phyloP scores from a whole-genome alignment of 2,113 vertebrate genomes.

The Rhynchomys soricoides region DNA sequence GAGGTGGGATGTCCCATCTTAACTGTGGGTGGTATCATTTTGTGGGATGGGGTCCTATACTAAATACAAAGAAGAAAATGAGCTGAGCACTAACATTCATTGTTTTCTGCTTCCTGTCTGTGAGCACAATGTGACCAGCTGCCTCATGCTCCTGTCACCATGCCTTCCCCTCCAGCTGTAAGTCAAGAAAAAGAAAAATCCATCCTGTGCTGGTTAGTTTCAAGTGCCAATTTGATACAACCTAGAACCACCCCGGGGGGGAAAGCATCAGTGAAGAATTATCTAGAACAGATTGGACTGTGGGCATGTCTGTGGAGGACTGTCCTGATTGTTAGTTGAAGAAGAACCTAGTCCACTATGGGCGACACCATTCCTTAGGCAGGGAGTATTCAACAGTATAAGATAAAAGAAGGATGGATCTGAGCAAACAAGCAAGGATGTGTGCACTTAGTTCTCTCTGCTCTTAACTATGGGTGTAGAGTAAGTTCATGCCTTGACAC shows the following conservation, averaged over 20 bases:
- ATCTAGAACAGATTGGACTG: background rate
- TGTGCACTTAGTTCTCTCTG: background rate
- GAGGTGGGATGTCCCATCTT: background rate
- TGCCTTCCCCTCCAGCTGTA: background rate
- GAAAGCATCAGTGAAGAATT: background rate
- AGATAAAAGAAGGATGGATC: background rate
- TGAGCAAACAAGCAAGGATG: background rate
- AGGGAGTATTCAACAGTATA: background rate
- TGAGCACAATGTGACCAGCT: background rate
- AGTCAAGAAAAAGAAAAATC: background rate
- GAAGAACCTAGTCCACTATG: background rate
- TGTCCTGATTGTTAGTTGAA: background rate
- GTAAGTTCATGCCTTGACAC: background rate
- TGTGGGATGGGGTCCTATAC: background rate
- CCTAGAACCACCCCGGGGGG: no score
- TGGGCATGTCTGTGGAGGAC: background rate
- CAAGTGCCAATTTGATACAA: background rate
- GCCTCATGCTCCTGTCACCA: background rate
- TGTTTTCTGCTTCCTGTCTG: background rate
- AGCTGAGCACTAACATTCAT: background rate
- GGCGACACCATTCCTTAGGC: background rate
- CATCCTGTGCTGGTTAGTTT: background rate
- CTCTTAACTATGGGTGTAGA: background rate
- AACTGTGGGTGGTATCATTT: background rate
- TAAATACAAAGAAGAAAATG: background rate